Evolutionary conservation across 2,113 vertebrate species (phyloP).

Genomic region (Hydrochoerus hydrochaeris): DNA sequence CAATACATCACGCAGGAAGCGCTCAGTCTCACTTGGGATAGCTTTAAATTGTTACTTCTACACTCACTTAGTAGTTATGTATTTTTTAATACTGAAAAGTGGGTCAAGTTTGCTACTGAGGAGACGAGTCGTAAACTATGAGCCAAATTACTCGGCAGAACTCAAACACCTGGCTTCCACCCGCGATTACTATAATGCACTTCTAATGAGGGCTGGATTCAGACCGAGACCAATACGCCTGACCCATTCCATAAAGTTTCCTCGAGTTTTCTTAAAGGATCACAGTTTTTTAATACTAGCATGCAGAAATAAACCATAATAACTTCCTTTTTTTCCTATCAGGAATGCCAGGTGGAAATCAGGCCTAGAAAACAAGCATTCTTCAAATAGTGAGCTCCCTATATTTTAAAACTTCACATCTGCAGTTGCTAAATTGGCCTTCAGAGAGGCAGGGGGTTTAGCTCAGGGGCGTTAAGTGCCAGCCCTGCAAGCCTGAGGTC

Average conservation of each 20-base stretch:
- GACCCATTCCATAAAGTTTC: slow-evolving; percentile 37
- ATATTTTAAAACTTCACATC: background rate
- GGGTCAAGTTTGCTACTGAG: background rate
- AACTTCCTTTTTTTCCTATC: background rate
- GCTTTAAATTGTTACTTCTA: slow-evolving; percentile 19
- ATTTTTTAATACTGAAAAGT: slow-evolving; percentile 54
- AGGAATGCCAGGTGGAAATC: slow-evolving; percentile 31
- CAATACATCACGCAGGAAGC: background rate
- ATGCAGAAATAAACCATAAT: background rate
- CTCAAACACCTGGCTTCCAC: slow-evolving; percentile 70
- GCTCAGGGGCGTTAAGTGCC: too few species aligned
- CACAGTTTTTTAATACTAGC: slow-evolving; percentile 45
- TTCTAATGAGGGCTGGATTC: slow-evolving; percentile 70
- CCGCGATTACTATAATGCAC: slow-evolving; percentile 63
- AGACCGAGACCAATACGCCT: slow-evolving; percentile 53
- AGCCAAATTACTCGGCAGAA: slow-evolving; percentile 35
- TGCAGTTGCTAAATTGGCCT: background rate
- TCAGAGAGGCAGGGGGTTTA: too few species aligned
- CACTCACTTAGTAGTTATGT: background rate
- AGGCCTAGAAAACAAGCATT: background rate
- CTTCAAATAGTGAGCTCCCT: background rate
- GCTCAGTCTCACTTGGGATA: background rate
- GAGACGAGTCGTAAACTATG: background rate
- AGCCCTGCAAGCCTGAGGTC: too few species aligned
- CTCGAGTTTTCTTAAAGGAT: slow-evolving; percentile 42